Conservation (phyloP, 2,888 invertebrate genomes). For the Heliconius aoede region DNA sequence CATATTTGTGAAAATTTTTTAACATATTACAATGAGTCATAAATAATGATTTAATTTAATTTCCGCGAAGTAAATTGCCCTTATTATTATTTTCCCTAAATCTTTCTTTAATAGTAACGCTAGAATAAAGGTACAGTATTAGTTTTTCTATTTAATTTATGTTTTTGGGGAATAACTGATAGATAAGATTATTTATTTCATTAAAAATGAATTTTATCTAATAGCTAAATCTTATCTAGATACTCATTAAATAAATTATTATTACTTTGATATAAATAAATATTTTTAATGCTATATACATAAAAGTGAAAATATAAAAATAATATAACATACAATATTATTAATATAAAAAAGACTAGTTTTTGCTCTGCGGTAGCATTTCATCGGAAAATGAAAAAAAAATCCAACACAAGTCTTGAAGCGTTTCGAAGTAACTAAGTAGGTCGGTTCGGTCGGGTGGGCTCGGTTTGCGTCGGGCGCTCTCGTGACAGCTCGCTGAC, state of each 20-base stretch:
- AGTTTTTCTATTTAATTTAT: neutral
- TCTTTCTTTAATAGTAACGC: neutral
- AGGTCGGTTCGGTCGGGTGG: constrained; percentile 72
- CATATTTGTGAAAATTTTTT: neutral
- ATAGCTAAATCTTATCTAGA: constrained; percentile 3
- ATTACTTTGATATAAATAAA: neutral
- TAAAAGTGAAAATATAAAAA: constrained; percentile 44
- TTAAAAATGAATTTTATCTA: constrained; percentile 10
- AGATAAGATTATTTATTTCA: neutral
- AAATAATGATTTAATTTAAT: neutral
- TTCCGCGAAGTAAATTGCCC: neutral
- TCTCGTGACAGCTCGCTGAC: constrained; percentile 63
- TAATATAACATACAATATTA: constrained; percentile 49
- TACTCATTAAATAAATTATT: neutral
- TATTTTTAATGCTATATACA: neutral
- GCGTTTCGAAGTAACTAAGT: constrained; percentile 78
- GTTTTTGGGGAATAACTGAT: constrained; percentile 3
- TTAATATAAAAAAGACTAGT: constrained; percentile 49
- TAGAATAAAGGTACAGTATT: neutral
- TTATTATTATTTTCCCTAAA: neutral
- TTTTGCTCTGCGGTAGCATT: constrained; percentile 67
- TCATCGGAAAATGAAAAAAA: constrained; percentile 80
- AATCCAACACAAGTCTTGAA: constrained; percentile 66
- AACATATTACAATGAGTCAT: neutral
- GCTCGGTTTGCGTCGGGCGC: constrained; percentile 65